These are phyloP conservation scores for Paramisgurnus dabryanus DNA, from an alignment of 2,113 vertebrate genomes.

Conservation along the genomic window DNA sequence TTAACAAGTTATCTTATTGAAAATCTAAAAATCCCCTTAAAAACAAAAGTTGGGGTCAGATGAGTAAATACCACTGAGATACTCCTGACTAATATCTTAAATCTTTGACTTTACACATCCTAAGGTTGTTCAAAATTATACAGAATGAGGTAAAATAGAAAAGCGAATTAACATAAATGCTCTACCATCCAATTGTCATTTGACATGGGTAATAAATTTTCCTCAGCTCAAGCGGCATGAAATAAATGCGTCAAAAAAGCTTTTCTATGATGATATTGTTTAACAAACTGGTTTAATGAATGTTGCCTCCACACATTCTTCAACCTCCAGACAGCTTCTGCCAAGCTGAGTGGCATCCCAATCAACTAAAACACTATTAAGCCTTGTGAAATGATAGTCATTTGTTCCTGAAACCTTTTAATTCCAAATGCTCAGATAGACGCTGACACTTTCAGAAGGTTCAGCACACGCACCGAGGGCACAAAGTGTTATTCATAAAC, in stretches of 20 bases:
- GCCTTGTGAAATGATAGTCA: constrained; percentile 55
- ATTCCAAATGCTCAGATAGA: constrained; percentile 58
- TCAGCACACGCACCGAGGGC: constrained; percentile 53
- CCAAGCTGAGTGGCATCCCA: constrained; percentile 52
- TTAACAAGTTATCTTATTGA: not conserved
- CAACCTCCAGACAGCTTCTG: constrained; percentile 42
- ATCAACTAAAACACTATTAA: constrained; percentile 56
- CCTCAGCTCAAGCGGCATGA: constrained; percentile 18
- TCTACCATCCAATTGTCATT: not conserved
- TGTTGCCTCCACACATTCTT: constrained; percentile 36
- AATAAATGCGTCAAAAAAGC: constrained; percentile 38
- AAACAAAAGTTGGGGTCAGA: too few species aligned
- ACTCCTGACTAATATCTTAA: not conserved
- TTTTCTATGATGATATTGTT: constrained; percentile 3
- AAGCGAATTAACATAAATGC: not conserved
- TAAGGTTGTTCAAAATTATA: not conserved
- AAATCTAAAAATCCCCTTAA: not conserved
- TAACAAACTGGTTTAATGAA: constrained; percentile 37
- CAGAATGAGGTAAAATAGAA: not conserved
- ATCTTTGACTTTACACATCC: not conserved
- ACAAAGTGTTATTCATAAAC: constrained; percentile 57
- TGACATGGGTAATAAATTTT: not conserved
- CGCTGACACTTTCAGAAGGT: constrained; percentile 61
- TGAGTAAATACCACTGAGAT: not conserved
- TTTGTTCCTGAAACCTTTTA: constrained; percentile 61